Percentiles rank a stretch among this genome's conserved stretches.
Conservation (phyloP, 1,140 invertebrate species). For the Bombus polaris region DNA sequence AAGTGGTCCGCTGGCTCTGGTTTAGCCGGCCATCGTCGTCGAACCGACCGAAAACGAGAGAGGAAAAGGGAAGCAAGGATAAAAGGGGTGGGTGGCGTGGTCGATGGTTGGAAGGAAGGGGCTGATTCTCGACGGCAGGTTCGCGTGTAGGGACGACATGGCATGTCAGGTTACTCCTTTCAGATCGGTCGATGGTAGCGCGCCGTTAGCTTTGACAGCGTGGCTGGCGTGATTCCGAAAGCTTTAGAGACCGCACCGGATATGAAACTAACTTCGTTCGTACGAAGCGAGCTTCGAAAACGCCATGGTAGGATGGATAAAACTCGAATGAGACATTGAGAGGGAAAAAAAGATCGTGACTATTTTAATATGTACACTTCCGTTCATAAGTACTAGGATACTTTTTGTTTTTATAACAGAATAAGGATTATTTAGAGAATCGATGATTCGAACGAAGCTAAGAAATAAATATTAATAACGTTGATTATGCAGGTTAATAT, state of each 20-base stretch:
- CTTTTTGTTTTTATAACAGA: too few species aligned
- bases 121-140: constrained; percentile 63
- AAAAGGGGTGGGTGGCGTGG: neutral
- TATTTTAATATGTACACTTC: too few species aligned
- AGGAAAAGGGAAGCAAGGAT: neutral
- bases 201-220: constrained; percentile 47
- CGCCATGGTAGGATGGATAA: constrained; percentile 58
- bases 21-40: neutral
- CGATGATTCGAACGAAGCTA: too few species aligned
- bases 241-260: constrained; percentile 74
- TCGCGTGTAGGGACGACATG: constrained; percentile 56
- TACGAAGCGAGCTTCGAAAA: constrained; percentile 21
- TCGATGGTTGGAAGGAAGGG: constrained; percentile 12
- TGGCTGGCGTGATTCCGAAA: constrained; percentile 74
- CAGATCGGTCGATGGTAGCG: constrained; percentile 60
- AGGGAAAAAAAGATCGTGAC: constrained; percentile 12
- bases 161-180: constrained; percentile 59
- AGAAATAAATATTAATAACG: too few species aligned
- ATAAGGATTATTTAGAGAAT: too few species aligned
- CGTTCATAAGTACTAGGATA: too few species aligned
- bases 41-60: neutral
- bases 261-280: constrained; percentile 74
- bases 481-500: too few species aligned
- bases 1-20: constrained; percentile 61
- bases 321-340: constrained; percentile 61